These are phyloP conservation scores for Palloptera scutellata DNA, from an alignment of 2,888 invertebrate genomes.

Conservation along the genomic window DNA sequence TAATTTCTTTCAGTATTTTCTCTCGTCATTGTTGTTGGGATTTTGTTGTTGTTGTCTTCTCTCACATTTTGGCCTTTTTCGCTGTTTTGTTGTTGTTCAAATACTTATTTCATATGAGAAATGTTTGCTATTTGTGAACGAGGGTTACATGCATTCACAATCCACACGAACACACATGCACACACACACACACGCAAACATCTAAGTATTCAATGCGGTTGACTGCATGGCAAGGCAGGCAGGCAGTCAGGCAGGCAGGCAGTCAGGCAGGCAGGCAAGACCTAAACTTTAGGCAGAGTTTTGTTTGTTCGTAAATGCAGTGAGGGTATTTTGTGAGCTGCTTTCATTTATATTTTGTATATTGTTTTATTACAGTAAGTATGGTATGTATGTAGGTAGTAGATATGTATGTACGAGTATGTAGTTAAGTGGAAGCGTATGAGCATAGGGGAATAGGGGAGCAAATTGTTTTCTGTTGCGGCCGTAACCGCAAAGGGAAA, in stretches of 20 bases:
- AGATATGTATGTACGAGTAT: not conserved
- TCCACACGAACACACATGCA: not conserved
- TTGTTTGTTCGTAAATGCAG: not conserved
- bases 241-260: not conserved
- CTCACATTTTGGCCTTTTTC: too few relatives aligned
- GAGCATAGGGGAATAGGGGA: too few relatives aligned
- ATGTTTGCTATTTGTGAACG: not conserved
- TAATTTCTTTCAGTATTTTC: constrained; percentile 18
- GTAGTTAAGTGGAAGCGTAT: too few relatives aligned
- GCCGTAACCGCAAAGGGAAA: constrained; percentile 15
- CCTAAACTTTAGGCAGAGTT: not conserved
- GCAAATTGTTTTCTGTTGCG: not conserved
- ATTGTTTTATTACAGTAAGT: constrained; percentile 1
- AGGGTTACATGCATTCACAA: not conserved
- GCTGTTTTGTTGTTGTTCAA: not conserved
- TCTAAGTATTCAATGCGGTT: not conserved
- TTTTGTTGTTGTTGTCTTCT: too few relatives aligned
- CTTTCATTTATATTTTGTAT: too few relatives aligned
- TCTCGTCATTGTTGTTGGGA: constrained; percentile 3
- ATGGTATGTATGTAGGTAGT: not conserved
- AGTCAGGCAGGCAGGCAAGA: not conserved
- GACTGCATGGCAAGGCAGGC: too few relatives aligned
- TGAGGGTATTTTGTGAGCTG: not conserved
- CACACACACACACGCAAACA: not conserved
- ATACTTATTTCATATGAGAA: not conserved